Evolutionary conservation across 2,888 invertebrate species (phyloP), one percentile per base, ranked within the genome.

Genomic region (Drosophila nigricruria): DNA sequence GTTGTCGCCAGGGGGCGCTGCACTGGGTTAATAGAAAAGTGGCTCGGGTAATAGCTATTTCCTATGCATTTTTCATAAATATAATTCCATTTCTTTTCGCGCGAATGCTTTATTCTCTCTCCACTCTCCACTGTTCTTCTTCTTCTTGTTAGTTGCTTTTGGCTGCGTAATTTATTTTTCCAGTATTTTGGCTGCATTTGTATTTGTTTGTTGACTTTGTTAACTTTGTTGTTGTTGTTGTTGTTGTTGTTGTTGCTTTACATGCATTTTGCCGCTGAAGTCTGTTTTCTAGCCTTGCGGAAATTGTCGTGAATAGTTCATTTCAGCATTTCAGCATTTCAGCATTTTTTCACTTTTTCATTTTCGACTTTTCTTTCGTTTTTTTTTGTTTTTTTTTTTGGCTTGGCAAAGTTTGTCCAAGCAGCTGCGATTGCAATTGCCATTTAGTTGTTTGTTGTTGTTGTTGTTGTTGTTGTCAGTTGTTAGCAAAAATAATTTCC

Each of bases 281-380:
- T 36, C 32, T 70, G 53, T 64, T 68, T 66, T 53, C 38, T 18
- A 53, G 67, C 71, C 58, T 50, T 68, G 47, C 79, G 86, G 86
- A 86, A 86, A 86, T 86, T 77, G 85, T 81, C 81, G 77, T 83
- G 88, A 88, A 88, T 86, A 86, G 83, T 86, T 86, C 78, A 80
- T 83, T 83, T 83, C 66, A 60, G 59, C 69, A 73, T 62, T 77
- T 79, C 42, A 14, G 20, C 76, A 80, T 82, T 83, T 82, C 65
- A 59, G 57, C 70, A 75, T 63, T 77, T 82, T 82, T 30, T 67
- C 63, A 70, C 69, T 62, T 80, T 52, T 58, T 3, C n/a, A n/a
- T 52, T 47, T 54, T 38, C 4, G 10, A 47, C 30, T 58, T 66
- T 72, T 60, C 27, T 40, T 49, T 57, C 53, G 54, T 0, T 43